Conservation (phyloP, 2,888 invertebrate genomes). For the Pollenia amentaria region DNA sequence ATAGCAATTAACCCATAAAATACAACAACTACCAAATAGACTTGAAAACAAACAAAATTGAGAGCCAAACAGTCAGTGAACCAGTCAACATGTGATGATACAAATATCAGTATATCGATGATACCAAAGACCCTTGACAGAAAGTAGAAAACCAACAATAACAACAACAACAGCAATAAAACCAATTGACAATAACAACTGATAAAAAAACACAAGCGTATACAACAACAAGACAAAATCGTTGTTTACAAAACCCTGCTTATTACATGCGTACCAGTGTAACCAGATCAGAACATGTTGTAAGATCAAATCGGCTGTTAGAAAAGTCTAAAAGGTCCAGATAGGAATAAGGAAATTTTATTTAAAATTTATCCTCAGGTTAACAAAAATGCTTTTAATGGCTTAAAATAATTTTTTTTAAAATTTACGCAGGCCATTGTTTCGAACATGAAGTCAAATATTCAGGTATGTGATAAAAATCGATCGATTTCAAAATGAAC, state of each 20-base stretch:
- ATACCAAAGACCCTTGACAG: conserved; percentile 59
- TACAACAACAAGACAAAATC: conserved; percentile 39
- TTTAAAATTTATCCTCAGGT: too few relatives aligned
- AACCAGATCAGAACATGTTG: too few relatives aligned
- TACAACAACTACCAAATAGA: conserved; percentile 57
- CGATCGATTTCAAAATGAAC: too few relatives aligned
- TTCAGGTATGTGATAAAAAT: too few relatives aligned
- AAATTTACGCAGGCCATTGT: too few relatives aligned
- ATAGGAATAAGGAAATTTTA: too few relatives aligned
- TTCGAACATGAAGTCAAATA: too few relatives aligned
- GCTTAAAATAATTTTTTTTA: too few relatives aligned
- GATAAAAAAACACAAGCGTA: conserved; percentile 28
- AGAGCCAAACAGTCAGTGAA: conserved; percentile 25
- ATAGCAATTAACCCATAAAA: conserved; percentile 71
- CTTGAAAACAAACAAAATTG: conserved; percentile 25
- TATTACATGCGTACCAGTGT: not conserved
- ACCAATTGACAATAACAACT: conserved; percentile 62
- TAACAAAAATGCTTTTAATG: too few relatives aligned
- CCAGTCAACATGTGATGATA: conserved; percentile 47
- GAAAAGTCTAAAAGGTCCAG: too few relatives aligned
- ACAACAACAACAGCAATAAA: conserved; percentile 27
- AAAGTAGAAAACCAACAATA: not conserved
- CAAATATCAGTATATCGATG: conserved; percentile 26
- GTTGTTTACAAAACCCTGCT: conserved; percentile 60
- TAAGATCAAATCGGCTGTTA: too few relatives aligned